Conservation (phyloP, 1,140 invertebrate species). For the Tigriopus japonicus region DNA sequence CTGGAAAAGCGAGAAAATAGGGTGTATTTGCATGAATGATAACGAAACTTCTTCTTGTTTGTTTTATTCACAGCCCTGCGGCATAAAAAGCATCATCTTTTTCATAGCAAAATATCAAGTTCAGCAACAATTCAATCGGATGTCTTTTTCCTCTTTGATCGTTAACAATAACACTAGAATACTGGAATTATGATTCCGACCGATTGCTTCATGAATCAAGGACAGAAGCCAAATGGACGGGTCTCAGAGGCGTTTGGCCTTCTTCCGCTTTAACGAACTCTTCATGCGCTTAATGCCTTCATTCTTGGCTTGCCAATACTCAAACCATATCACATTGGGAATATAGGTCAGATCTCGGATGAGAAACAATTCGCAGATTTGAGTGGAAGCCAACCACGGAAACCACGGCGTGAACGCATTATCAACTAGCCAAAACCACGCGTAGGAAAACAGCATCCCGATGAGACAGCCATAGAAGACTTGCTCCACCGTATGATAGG, state of each 20-base stretch:
- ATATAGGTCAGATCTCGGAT: constrained; percentile 74
- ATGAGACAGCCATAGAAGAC: constrained; percentile 29
- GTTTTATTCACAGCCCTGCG: no score
- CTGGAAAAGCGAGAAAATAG: no score
- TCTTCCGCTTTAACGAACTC: background rate
- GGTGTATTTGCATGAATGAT: no score
- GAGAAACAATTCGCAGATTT: constrained; percentile 60
- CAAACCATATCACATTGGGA: constrained; percentile 84
- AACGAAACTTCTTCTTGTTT: no score
- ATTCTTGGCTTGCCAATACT: constrained; percentile 67
- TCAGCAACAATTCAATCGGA: no score
- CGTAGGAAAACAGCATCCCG: constrained; percentile 42
- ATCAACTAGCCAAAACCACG: constrained; percentile 61
- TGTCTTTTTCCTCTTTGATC: no score
- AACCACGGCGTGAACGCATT: constrained; percentile 62
- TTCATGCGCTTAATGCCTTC: constrained; percentile 20
- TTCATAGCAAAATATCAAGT: no score
- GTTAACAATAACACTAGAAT: no score
- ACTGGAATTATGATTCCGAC: no score
- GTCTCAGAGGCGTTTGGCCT: background rate
- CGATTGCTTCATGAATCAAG: no score
- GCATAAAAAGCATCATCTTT: no score
- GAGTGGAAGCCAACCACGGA: constrained; percentile 60
- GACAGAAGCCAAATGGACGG: no score
- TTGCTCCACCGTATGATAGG: constrained; percentile 3